phyloP scores from a whole-genome alignment of 2,888 invertebrate genomes.

The Folsomia candida region DNA sequence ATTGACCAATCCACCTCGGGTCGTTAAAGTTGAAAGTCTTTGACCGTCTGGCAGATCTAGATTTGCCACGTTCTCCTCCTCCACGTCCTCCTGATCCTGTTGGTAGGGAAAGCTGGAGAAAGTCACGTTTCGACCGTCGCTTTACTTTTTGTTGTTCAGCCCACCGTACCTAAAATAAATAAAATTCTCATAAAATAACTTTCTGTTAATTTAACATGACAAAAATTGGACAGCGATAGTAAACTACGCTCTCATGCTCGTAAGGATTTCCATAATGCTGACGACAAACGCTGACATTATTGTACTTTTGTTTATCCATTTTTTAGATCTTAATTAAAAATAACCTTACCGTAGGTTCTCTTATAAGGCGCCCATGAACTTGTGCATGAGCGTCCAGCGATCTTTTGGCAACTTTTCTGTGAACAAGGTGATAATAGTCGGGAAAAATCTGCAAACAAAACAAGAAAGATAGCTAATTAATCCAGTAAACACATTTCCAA shows the following conservation, averaged over 20 bases:
- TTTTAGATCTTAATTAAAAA: too few relatives aligned
- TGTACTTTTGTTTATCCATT: too few relatives aligned
- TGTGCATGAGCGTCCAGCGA: slow-evolving; percentile 69
- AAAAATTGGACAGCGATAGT: slow-evolving; percentile 15
- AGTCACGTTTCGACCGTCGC: slow-evolving; percentile 56
- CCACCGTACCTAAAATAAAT: slow-evolving; percentile 55
- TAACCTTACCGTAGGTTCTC: slow-evolving; percentile 72
- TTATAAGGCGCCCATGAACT: slow-evolving; percentile 68
- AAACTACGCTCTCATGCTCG: slow-evolving; percentile 10
- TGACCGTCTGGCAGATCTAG: slow-evolving; percentile 32
- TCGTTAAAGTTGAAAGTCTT: slow-evolving; percentile 63
- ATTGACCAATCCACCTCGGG: slow-evolving; percentile 66
- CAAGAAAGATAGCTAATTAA: too few relatives aligned
- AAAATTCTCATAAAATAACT: neutral
- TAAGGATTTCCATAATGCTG: too few relatives aligned
- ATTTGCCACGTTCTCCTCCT: neutral
- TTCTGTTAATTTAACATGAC: slow-evolving; percentile 21
- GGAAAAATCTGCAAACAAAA: slow-evolving; percentile 73
- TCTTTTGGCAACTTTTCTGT: slow-evolving; percentile 73
- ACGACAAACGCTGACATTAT: neutral
- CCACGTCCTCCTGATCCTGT: slow-evolving; percentile 18
- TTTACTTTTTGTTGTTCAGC: slow-evolving; percentile 57
- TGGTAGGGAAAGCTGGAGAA: slow-evolving; percentile 28
- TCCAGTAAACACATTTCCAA: too few relatives aligned
- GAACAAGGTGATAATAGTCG: slow-evolving; percentile 81